Conservation (phyloP, 2,888 invertebrate species). For the Drosophila tanythrix region DNA sequence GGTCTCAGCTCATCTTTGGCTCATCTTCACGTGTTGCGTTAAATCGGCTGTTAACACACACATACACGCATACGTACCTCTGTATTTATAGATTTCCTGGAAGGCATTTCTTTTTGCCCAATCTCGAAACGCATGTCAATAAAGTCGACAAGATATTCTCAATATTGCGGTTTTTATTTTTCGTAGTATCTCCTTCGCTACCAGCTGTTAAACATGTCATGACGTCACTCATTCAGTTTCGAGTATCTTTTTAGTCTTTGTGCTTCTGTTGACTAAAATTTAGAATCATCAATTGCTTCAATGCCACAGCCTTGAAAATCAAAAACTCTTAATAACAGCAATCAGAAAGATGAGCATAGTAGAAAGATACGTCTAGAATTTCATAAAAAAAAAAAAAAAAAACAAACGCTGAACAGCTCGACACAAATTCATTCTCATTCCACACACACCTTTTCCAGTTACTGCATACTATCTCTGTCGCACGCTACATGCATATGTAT, state of each 20-base stretch:
- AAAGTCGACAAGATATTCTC: slow-evolving; percentile 12
- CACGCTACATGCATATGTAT: neutral
- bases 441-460: slow-evolving; percentile 23
- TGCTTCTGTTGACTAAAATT: slow-evolving; percentile 1
- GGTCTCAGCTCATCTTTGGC: slow-evolving; percentile 39
- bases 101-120: slow-evolving; percentile 35
- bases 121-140: slow-evolving; percentile 4
- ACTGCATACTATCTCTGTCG: slow-evolving; percentile 17
- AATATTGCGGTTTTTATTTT: slow-evolving; percentile 28
- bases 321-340: neutral
- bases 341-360: neutral
- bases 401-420: neutral
- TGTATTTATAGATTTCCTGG: slow-evolving; percentile 59
- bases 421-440: slow-evolving; percentile 18
- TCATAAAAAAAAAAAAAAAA: neutral
- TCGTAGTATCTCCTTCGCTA: neutral
- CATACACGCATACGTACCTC: neutral
- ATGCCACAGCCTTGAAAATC: slow-evolving; percentile 5
- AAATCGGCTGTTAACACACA: slow-evolving; percentile 50
- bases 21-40: slow-evolving; percentile 46
- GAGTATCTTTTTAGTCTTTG: neutral
- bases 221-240: slow-evolving; percentile 22
- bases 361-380: neutral
- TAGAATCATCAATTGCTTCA: neutral
- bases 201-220: slow-evolving; percentile 11